Conservation (phyloP, 2,888 invertebrate species). For the Bombylius major region DNA sequence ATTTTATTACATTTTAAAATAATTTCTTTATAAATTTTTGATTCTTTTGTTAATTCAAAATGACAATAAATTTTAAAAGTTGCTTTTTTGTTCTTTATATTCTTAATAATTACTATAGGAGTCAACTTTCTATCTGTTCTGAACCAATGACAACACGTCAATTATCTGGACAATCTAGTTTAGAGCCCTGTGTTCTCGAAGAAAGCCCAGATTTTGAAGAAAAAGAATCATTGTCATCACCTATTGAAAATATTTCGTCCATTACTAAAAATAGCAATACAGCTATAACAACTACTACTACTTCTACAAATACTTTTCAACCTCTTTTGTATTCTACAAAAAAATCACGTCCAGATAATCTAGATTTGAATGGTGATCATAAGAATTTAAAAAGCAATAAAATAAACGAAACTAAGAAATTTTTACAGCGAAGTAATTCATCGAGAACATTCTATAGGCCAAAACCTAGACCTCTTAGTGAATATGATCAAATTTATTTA, state of each 20-base stretch:
- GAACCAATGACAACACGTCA: constrained; percentile 29
- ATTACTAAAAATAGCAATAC: background rate
- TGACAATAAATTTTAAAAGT: too few species aligned
- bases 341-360: constrained; percentile 28
- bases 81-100: background rate
- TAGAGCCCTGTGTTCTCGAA: constrained; percentile 35
- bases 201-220: constrained; percentile 23
- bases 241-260: background rate
- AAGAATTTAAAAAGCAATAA: background rate
- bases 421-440: constrained; percentile 31
- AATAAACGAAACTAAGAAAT: constrained; percentile 12
- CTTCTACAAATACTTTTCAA: background rate
- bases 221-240: constrained; percentile 5
- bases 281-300: background rate
- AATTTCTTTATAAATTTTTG: too few species aligned
- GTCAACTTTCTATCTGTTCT: constrained; percentile 35
- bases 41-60: too few species aligned
- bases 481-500: constrained; percentile 30
- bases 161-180: constrained; percentile 34
- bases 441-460: constrained; percentile 33
- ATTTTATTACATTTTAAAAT: too few species aligned
- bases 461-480: constrained; percentile 25
- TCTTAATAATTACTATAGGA: constrained; percentile 15
- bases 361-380: constrained; percentile 19
- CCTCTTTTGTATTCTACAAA: constrained; percentile 11